A percentile compares a stretch with the other conserved stretches of the same genome.
Evolutionary conservation across 2,888 invertebrate genomes (phyloP).

Genomic region (Coelinius sp.): DNA sequence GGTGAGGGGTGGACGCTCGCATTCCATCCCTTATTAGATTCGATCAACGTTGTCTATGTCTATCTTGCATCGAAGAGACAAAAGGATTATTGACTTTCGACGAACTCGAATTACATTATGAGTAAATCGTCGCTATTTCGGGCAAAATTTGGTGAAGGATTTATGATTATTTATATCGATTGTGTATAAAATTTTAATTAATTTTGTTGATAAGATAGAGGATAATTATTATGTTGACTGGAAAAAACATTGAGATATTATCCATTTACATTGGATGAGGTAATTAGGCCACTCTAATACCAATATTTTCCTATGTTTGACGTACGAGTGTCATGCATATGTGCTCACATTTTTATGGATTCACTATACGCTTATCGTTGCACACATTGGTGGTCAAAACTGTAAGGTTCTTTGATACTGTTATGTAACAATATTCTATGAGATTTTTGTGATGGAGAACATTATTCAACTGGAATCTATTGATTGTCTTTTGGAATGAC

Average conservation of each 20-base stretch:
- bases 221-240: background rate
- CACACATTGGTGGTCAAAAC: slow-evolving; percentile 48
- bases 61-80: background rate
- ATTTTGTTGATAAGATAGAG: background rate
- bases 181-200: background rate
- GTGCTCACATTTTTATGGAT: slow-evolving; percentile 64
- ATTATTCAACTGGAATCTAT: background rate
- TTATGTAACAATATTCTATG: background rate
- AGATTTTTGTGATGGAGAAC: background rate
- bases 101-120: slow-evolving; percentile 43
- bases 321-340: slow-evolving; percentile 4
- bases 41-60: slow-evolving; percentile 45
- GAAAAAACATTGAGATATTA: background rate
- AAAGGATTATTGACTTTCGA: slow-evolving; percentile 42
- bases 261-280: slow-evolving; percentile 28
- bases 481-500: background rate
- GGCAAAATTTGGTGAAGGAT: background rate
- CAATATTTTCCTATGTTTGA: slow-evolving; percentile 22
- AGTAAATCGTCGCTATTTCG: background rate
- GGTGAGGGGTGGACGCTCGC: slow-evolving; percentile 49
- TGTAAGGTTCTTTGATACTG: background rate
- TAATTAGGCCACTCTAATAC: slow-evolving; percentile 14
- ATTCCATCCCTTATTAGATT: slow-evolving; percentile 64
- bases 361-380: slow-evolving; percentile 64
- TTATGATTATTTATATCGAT: background rate